These are phyloP conservation scores for Scolopax bukidnonensis DNA, from an alignment of 2,797 vertebrate genomes.

Conservation along the genomic window DNA sequence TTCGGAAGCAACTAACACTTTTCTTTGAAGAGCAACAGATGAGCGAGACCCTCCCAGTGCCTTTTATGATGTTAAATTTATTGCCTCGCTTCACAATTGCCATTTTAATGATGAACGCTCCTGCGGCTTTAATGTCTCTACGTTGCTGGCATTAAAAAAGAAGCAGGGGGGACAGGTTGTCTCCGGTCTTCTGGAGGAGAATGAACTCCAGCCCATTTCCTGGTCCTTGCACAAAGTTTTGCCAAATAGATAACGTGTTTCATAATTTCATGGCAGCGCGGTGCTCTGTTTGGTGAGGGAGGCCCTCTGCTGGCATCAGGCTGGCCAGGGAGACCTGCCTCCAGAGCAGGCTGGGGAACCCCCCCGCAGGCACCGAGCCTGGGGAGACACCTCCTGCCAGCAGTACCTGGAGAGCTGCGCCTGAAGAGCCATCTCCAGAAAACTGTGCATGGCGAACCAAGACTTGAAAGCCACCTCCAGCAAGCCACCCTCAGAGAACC, in stretches of 20 bases:
- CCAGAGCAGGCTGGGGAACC: not conserved
- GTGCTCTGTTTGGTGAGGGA: slow-evolving; percentile 28
- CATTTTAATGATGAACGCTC: slow-evolving; percentile 47
- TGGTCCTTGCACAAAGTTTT: slow-evolving; percentile 43
- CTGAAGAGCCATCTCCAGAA: not conserved
- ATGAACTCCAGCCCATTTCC: slow-evolving; percentile 43
- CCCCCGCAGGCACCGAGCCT: not conserved
- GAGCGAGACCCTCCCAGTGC: slow-evolving; percentile 35
- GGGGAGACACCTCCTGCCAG: not conserved
- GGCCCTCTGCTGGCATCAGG: slow-evolving; percentile 56
- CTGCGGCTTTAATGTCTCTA: slow-evolving; percentile 21
- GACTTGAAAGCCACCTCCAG: not conserved
- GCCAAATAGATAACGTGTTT: slow-evolving; percentile 34
- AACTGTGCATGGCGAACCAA: too few relatives aligned
- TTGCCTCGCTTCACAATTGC: slow-evolving; percentile 43
- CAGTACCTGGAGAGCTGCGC: not conserved
- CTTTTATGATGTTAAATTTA: slow-evolving; percentile 65
- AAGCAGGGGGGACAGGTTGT: not conserved
- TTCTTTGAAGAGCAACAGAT: slow-evolving; percentile 61
- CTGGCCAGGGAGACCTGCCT: not conserved
- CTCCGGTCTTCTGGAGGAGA: slow-evolving; percentile 29
- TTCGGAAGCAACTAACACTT: slow-evolving; percentile 10
- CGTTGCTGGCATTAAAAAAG: not conserved
- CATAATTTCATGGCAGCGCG: not conserved
- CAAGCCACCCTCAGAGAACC: not conserved